phyloP scores from a whole-genome alignment of 2,113 vertebrate genomes.

The Anhinga rufa region DNA sequence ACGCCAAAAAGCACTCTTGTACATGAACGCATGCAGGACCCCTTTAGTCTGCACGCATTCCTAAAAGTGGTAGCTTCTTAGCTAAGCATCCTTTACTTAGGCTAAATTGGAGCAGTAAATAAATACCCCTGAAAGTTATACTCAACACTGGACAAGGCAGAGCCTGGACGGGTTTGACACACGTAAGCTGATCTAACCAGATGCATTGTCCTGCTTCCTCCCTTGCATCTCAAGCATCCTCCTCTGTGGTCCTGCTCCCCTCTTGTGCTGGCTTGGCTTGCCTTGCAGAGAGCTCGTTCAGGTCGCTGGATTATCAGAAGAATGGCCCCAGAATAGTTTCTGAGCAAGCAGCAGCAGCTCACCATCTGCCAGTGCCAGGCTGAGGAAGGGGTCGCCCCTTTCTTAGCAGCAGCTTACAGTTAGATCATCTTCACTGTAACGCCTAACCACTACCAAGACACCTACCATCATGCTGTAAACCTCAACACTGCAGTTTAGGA shows the following conservation, averaged over 20 bases:
- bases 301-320: not conserved
- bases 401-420: not conserved
- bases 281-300: not conserved
- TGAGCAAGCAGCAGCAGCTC: not conserved
- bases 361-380: not conserved
- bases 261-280: not conserved
- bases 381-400: not conserved
- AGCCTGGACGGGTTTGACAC: not conserved
- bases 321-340: not conserved
- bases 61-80: not conserved
- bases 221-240: not conserved
- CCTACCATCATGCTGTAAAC: not conserved
- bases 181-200: not conserved
- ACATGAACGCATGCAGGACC: not conserved
- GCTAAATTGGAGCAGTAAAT: not conserved
- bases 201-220: not conserved
- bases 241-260: not conserved
- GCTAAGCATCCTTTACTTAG: not conserved
- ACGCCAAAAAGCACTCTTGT: not conserved
- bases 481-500: not conserved
- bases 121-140: not conserved
- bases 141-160: not conserved
- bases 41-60: not conserved
- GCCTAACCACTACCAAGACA: not conserved
- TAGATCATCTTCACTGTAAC: fast-evolving